These are phyloP conservation scores for Pan troglodytes DNA, from an alignment of 2,113 vertebrate species.

Conservation along the genomic window NHGRI_mPanTro3-v2.1_pri NC_072398.2:10586501-10587000, in stretches of 20 bases:
- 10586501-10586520: fast-evolving
- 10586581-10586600: no score
- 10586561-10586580: not conserved
- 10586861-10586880: not conserved
- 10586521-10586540: not conserved
- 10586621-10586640: not conserved
- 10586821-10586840: not conserved
- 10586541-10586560: not conserved
- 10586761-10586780: not conserved
- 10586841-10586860: not conserved
- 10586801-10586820: not conserved
- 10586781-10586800: not conserved
- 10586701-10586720: not conserved
- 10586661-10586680: no score
- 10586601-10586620: not conserved
- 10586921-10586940: not conserved
- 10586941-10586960: not conserved
- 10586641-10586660: not conserved
- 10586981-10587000: not conserved
- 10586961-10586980: not conserved
- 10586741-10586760: not conserved
- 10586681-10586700: not conserved
- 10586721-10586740: not conserved
- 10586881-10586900: not conserved
- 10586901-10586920: not conserved